phyloP scores from a whole-genome alignment of 1,140 invertebrate species.

The Hermetia illucens region DNA sequence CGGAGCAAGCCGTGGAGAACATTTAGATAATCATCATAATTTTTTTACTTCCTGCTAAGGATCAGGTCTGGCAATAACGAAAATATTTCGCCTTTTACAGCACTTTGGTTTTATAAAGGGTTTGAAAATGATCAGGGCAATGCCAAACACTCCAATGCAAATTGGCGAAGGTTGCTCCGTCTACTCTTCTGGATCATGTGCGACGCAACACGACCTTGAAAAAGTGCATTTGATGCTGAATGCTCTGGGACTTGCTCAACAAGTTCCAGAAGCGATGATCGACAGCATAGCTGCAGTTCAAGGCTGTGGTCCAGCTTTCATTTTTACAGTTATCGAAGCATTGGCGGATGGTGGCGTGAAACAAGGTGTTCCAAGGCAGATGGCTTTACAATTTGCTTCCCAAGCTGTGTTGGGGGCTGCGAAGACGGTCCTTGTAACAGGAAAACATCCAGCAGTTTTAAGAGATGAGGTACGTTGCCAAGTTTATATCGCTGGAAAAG shows the following conservation, averaged over 20 bases:
- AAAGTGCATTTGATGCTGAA: constrained; percentile 56
- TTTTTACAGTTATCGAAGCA: constrained; percentile 81
- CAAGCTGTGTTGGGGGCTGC: constrained; percentile 76
- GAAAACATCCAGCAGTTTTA: constrained; percentile 67
- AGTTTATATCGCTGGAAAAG: not conserved
- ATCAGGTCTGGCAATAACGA: too few relatives aligned
- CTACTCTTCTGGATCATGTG: constrained; percentile 18
- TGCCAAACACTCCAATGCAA: constrained; percentile 87
- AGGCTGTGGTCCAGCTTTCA: constrained; percentile 88
- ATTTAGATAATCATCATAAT: too few relatives aligned
- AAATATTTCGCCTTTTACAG: constrained; percentile 27
- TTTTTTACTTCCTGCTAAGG: too few relatives aligned
- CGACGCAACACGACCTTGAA: constrained; percentile 37
- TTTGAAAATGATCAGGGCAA: constrained; percentile 62
- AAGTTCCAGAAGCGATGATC: constrained; percentile 68
- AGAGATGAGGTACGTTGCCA: constrained; percentile 80
- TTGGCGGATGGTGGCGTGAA: constrained; percentile 84
- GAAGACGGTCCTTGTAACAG: constrained; percentile 73
- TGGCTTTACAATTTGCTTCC: constrained; percentile 71
- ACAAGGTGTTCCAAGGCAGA: constrained; percentile 75
- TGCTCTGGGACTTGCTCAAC: constrained; percentile 59
- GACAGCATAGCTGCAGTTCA: constrained; percentile 68
- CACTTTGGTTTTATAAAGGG: constrained; percentile 28
- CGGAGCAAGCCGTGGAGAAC: too few relatives aligned
- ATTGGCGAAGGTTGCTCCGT: constrained; percentile 69